Evolutionary conservation across 2,113 vertebrate species (phyloP).

Genomic region (Gobius niger): DNA sequence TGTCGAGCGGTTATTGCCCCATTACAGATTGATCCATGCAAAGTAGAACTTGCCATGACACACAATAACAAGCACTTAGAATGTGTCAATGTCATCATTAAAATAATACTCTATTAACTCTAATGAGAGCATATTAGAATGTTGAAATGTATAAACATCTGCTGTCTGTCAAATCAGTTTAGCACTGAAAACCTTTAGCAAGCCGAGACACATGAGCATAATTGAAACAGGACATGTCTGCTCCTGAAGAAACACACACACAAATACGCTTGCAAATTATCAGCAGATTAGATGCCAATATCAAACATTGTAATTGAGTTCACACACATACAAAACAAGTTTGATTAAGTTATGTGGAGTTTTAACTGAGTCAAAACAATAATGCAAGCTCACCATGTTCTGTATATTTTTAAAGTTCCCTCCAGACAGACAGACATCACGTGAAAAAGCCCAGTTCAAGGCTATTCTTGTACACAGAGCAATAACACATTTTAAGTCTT

Average conservation of each 20-base stretch:
- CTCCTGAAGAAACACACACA: too few species aligned
- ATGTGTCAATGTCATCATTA: not conserved
- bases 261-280: too few species aligned
- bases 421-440: not conserved
- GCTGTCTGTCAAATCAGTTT: too few species aligned
- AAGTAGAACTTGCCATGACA: not conserved
- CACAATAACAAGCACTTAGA: not conserved
- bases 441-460: conserved; percentile 22
- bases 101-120: not conserved
- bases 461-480: not conserved
- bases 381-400: not conserved
- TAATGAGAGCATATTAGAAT: too few species aligned
- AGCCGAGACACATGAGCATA: too few species aligned
- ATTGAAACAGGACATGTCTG: too few species aligned
- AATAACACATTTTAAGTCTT: not conserved
- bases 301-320: too few species aligned
- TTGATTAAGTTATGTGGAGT: too few species aligned
- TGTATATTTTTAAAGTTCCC: not conserved
- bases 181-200: too few species aligned
- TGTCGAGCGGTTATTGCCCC: not conserved
- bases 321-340: too few species aligned
- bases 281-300: too few species aligned
- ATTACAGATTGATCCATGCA: not conserved
- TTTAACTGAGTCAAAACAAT: not conserved
- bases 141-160: too few species aligned